A percentile compares a stretch with the other conserved stretches of the same genome.
phyloP scores from a whole-genome alignment of 2,888 invertebrate genomes.

The Drosophila melanocephala region DNA sequence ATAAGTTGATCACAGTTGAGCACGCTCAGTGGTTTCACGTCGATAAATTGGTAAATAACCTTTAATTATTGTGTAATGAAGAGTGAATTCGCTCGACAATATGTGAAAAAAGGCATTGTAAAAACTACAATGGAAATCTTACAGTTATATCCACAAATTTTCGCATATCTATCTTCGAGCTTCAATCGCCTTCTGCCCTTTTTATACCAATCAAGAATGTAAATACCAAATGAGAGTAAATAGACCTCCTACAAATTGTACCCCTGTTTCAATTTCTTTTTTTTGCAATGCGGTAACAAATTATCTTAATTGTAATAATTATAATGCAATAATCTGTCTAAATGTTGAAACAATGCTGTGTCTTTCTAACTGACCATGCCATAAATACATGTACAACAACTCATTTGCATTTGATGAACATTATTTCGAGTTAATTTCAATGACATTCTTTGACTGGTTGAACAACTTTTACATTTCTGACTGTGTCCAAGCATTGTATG shows the following conservation, averaged over 20 bases:
- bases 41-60: background rate
- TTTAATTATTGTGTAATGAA: background rate
- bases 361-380: constrained; percentile 9
- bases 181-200: background rate
- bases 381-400: constrained; percentile 29
- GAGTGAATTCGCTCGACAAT: background rate
- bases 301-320: constrained; percentile 26
- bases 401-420: constrained; percentile 52
- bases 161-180: background rate
- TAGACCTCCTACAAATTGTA: background rate
- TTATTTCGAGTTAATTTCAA: constrained; percentile 35
- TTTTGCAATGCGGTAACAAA: background rate
- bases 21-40: background rate
- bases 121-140: background rate
- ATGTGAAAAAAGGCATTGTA: background rate
- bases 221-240: background rate
- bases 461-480: constrained; percentile 80
- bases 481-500: constrained; percentile 15
- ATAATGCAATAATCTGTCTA: constrained; percentile 36
- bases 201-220: background rate
- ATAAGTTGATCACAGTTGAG: background rate
- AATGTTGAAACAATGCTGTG: constrained; percentile 53
- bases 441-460: constrained; percentile 72
- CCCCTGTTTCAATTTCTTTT: fast-evolving
- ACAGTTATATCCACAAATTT: background rate